Evolutionary conservation across 2,113 vertebrate species (phyloP), one percentile per base, ranked within the genome.

Genomic region (Salvelinus namaycush): DNA sequence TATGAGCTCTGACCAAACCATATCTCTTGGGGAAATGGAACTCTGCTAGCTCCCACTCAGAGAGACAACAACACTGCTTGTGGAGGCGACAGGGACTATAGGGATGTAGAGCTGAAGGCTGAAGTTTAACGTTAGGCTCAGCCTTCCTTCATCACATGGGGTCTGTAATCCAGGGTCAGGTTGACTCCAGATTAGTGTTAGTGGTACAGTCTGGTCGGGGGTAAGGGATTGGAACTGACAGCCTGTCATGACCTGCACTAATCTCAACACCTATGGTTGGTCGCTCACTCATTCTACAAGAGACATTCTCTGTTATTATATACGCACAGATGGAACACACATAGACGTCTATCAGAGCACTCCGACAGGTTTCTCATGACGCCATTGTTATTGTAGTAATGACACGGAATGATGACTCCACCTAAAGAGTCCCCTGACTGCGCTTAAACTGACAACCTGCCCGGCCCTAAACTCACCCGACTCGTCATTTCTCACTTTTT

Each of bases 131-230:
- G 4, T 79, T 86, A 78, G 82, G 77, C 80, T 87, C 83, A 87
- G 84, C 22, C 77, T 78, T 34, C 66, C 66, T 34, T 87, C 81
- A 76, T 92, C 88, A 88, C 91, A 92, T 88, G 90, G 76, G 88
- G 88, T 88, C 87, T 83, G 84, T 89, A 92, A 90, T 89, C 87
- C 84, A 73, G 22, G 79, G 79, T 87, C 80, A 29, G 70, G 73
- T 88, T 79, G 59, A 87, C 76, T 87, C 78, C 80, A 90, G 86
- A 91, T 90, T 90, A 89, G 83, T 81, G 85, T 81, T 88, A 86
- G 87, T 89, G 79, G 86, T 86, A 87, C 85, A 89, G 86, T 86
- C 83, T 82, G 81, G 85, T 87, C 83, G 76, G 84, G 83, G 70
- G 72, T 88, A 86, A 89, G 24, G 73, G 85, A 90, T 86, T 89